Percentiles rank a stretch among this genome's conserved stretches.
These are phyloP conservation scores for Sinella curviseta DNA, from an alignment of 1,140 invertebrate species.

Conservation along the genomic window DNA sequence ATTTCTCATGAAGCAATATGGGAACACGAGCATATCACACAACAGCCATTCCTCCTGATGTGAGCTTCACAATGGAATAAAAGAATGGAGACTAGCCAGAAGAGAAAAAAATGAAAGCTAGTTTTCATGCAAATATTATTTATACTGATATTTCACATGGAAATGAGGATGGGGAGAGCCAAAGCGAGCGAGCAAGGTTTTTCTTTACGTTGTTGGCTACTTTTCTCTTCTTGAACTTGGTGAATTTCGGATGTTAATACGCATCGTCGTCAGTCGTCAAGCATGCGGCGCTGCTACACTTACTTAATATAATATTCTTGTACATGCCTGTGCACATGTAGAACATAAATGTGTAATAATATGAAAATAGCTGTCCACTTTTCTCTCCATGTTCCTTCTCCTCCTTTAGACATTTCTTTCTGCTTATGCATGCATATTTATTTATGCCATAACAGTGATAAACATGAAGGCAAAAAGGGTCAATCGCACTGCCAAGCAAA, in stretches of 20 bases:
- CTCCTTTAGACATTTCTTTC: neutral
- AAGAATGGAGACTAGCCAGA: neutral
- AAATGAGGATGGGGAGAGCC: too few relatives aligned
- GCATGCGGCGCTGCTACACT: too few relatives aligned
- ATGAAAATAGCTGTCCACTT: conserved; percentile 12
- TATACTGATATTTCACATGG: conserved; percentile 3
- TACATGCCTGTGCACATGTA: too few relatives aligned
- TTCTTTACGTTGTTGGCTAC: neutral
- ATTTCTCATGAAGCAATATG: too few relatives aligned
- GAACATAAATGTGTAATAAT: too few relatives aligned
- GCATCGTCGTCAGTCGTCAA: neutral
- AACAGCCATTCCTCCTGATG: too few relatives aligned
- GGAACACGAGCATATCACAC: neutral
- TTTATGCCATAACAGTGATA: conserved; percentile 12
- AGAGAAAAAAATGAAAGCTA: too few relatives aligned
- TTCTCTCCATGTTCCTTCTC: neutral
- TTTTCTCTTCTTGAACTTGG: neutral
- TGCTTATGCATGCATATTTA: conserved; percentile 15
- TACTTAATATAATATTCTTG: too few relatives aligned
- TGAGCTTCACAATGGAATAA: neutral
- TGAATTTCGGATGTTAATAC: neutral
- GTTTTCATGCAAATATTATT: conserved; percentile 12
- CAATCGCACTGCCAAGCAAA: neutral
- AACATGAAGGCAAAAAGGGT: neutral
- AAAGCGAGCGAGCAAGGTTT: neutral